Evolutionary conservation across 2,797 vertebrate genomes (phyloP).

Genomic region (Columba guinea): DNA sequence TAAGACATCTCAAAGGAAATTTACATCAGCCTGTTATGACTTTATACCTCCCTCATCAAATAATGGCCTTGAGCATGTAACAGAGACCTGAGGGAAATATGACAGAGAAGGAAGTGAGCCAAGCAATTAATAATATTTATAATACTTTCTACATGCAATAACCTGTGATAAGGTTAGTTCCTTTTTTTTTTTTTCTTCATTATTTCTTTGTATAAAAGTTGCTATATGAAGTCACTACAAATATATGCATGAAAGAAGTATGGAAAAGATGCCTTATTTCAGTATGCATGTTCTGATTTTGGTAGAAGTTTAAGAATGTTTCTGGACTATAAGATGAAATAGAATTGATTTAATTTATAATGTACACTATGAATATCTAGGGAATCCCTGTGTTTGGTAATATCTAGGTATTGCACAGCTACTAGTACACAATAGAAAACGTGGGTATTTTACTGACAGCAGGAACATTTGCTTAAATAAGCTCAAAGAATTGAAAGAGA

Average conservation of each 20-base stretch:
- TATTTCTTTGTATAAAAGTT: not conserved
- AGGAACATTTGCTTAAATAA: not conserved
- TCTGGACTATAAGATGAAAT: not conserved
- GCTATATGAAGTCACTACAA: not conserved
- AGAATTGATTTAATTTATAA: not conserved
- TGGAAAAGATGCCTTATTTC: not conserved
- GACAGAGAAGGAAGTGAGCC: conserved; percentile 61
- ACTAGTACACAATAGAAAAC: not conserved
- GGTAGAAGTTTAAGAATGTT: not conserved
- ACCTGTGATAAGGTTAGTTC: conserved; percentile 33
- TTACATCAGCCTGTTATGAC: conserved; percentile 65
- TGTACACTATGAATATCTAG: not conserved
- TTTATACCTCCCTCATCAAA: conserved; percentile 67
- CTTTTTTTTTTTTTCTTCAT: not conserved
- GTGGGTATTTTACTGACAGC: not conserved
- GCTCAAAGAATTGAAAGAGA: not conserved
- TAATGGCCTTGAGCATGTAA: conserved; percentile 62
- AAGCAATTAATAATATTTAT: conserved; percentile 71
- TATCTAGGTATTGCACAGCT: not conserved
- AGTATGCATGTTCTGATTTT: not conserved
- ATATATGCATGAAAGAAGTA: not conserved
- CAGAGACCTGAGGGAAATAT: conserved; percentile 64
- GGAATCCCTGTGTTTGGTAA: not conserved
- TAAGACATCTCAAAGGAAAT: conserved; percentile 65
- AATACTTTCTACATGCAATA: conserved; percentile 51